Evolutionary conservation across 1,140 invertebrate genomes (phyloP).

Genomic region (Diachasma alloeum): DNA sequence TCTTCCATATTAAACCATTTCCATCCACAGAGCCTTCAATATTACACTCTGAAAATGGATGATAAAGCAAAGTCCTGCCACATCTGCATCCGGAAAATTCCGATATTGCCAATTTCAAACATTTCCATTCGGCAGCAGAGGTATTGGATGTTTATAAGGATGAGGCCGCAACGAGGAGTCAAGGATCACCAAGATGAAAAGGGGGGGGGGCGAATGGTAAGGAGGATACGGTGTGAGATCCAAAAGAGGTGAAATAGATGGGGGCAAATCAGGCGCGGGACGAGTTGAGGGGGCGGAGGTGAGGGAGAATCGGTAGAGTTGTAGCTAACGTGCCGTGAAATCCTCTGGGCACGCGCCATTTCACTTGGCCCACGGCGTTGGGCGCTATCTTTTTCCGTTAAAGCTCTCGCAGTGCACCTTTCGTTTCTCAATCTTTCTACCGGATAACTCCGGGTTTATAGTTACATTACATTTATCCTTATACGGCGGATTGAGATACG

Average conservation of each 20-base stretch:
- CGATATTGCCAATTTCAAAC: not conserved
- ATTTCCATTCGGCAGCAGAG: not conserved
- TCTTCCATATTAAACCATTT: no score
- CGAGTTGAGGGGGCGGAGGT: not conserved
- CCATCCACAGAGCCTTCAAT: not conserved
- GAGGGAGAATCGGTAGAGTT: constrained; percentile 16
- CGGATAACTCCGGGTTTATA: not conserved
- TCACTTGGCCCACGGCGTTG: constrained; percentile 37
- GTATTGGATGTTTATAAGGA: not conserved
- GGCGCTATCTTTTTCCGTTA: constrained; percentile 18
- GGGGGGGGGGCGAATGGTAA: not conserved
- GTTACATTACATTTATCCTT: not conserved
- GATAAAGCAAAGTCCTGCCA: not conserved
- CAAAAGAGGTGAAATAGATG: not conserved
- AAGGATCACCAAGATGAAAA: constrained; percentile 4
- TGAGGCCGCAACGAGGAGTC: not conserved
- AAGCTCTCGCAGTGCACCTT: not conserved
- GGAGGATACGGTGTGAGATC: not conserved
- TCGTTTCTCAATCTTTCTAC: not conserved
- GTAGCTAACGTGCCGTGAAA: constrained; percentile 42
- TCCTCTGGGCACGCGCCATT: constrained; percentile 44
- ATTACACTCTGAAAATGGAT: not conserved
- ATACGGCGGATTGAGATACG: not conserved
- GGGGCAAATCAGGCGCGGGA: not conserved
- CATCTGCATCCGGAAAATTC: constrained; percentile 4